Evolutionary conservation across 2,113 vertebrate genomes (phyloP).

Genomic region (Cyprinodon variegatus): DNA sequence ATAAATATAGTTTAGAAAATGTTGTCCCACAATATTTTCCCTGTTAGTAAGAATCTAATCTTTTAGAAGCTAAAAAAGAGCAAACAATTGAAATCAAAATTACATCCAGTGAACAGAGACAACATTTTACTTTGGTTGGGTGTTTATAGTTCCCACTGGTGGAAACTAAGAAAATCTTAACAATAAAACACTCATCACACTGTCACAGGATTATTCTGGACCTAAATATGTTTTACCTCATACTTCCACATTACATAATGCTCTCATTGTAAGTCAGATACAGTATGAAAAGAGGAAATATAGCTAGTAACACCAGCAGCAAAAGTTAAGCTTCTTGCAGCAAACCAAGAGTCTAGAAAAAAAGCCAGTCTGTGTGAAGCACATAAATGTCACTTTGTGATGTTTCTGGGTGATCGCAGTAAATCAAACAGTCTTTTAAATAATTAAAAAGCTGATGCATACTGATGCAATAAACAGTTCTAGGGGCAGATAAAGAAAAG

Average conservation of each 20-base stretch:
- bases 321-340: slow-evolving; percentile 26
- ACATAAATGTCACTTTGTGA: background rate
- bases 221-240: slow-evolving; percentile 49
- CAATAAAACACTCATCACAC: slow-evolving; percentile 27
- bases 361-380: background rate
- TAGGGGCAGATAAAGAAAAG: background rate
- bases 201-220: slow-evolving; percentile 33
- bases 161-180: slow-evolving; percentile 35
- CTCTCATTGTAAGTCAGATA: slow-evolving; percentile 40
- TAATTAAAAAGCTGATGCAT: background rate
- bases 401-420: background rate
- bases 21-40: background rate
- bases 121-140: slow-evolving; percentile 31
- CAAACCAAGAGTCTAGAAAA: background rate
- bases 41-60: background rate
- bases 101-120: slow-evolving; percentile 2
- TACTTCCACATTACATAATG: slow-evolving; percentile 39
- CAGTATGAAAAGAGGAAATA: slow-evolving; percentile 11
- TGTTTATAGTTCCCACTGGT: slow-evolving; percentile 27
- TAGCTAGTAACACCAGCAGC: slow-evolving; percentile 49
- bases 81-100: background rate
- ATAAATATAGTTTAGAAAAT: background rate
- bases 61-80: too few species aligned
- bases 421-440: slow-evolving; percentile 3
- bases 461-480: background rate